These are phyloP conservation scores for Aphidius gifuensis DNA, from an alignment of 1,140 invertebrate genomes.

Conservation along the genomic window DNA sequence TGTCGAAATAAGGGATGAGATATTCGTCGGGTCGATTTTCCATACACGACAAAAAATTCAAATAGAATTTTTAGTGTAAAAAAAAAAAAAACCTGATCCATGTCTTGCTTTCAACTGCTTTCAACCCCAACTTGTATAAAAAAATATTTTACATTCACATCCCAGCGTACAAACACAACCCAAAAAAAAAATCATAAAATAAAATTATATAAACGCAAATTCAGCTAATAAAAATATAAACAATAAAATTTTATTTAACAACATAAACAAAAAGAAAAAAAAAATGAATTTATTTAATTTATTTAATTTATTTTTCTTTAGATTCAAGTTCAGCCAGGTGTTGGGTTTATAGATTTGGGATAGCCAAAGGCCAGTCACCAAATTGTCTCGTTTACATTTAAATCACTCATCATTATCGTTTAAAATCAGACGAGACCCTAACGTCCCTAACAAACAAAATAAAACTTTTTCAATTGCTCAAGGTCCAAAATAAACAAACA, in stretches of 20 bases:
- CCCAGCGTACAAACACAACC: too few species aligned
- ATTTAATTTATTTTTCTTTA: constrained; percentile 2
- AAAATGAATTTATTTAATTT: constrained; percentile 1
- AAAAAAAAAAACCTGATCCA: too few species aligned
- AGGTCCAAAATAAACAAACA: background rate
- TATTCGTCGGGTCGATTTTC: too few species aligned
- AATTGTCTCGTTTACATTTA: constrained; percentile 38
- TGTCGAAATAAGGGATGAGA: too few species aligned
- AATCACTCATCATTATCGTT: constrained; percentile 35
- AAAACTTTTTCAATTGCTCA: background rate
- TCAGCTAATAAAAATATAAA: too few species aligned
- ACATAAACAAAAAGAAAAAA: constrained; percentile 1
- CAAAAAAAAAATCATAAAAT: too few species aligned
- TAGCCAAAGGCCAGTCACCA: constrained; percentile 36
- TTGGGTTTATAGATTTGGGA: constrained; percentile 32
- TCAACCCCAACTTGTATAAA: too few species aligned
- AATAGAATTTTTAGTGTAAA: too few species aligned
- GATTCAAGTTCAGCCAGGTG: constrained; percentile 22
- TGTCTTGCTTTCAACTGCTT: too few species aligned
- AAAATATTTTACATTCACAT: too few species aligned
- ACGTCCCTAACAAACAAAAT: background rate
- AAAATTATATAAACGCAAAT: too few species aligned
- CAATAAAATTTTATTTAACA: background rate
- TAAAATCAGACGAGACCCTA: constrained; percentile 19
- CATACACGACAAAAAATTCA: too few species aligned